A percentile compares a stretch with the other conserved stretches of the same genome.
These are phyloP conservation scores for Centropus unirufus DNA, from an alignment of 2,113 vertebrate genomes.

Conservation along the genomic window DNA sequence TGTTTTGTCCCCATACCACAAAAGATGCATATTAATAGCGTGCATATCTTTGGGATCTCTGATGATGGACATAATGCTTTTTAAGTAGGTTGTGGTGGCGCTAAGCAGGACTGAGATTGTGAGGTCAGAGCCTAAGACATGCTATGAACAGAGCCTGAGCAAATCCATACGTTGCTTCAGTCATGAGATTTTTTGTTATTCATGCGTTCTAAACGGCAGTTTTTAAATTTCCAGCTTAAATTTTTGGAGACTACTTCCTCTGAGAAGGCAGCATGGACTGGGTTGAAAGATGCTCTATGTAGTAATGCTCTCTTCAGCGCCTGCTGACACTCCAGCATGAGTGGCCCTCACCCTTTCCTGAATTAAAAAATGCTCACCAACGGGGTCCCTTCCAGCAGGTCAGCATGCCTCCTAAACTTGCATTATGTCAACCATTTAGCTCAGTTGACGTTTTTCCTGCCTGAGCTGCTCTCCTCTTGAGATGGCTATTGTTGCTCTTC, in stretches of 20 bases:
- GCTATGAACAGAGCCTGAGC: background rate
- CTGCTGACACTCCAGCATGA: background rate
- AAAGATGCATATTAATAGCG: rapidly evolving
- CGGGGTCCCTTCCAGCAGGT: background rate
- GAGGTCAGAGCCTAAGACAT: background rate
- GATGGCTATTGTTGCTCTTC: background rate
- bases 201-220: rapidly evolving
- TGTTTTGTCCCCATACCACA: background rate
- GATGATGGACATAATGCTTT: background rate
- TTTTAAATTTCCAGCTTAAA: too few relatives aligned
- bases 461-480: background rate
- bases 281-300: background rate
- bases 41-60: background rate
- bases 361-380: background rate
- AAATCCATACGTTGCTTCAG: background rate
- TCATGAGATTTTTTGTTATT: background rate
- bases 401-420: background rate
- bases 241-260: background rate
- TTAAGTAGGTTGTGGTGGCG: background rate
- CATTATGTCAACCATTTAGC: background rate
- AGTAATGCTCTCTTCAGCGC: background rate
- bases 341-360: background rate
- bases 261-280: background rate
- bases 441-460: background rate
- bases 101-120: background rate